These are phyloP conservation scores for Nyleta sp. DNA, from an alignment of 2,888 invertebrate species.

Conservation along the genomic window DNA sequence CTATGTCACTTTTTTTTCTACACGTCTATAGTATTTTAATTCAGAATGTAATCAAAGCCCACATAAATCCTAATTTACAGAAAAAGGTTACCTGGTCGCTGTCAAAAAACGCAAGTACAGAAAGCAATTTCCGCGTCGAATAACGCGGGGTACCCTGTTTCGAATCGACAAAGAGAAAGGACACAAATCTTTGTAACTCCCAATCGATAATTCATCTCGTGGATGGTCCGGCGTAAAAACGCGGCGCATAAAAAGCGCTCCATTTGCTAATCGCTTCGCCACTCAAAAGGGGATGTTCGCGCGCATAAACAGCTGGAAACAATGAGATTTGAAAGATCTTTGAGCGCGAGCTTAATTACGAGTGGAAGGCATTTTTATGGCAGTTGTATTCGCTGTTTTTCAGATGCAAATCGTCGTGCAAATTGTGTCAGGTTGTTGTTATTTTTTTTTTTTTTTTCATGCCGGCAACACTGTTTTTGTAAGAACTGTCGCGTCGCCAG, in stretches of 20 bases:
- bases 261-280: conserved; percentile 68
- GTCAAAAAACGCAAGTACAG: not conserved
- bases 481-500: not conserved
- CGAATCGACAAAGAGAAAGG: conserved; percentile 56
- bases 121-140: conserved; percentile 25
- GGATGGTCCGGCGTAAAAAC: conserved; percentile 62
- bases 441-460: not conserved
- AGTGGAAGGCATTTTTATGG: not conserved
- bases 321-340: conserved; percentile 39
- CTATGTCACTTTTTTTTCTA: too few species aligned
- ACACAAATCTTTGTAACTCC: conserved; percentile 53
- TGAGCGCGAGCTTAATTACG: conserved; percentile 23
- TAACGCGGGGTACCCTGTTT: conserved; percentile 29
- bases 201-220: conserved; percentile 67
- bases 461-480: not conserved
- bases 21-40: too few species aligned
- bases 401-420: not conserved
- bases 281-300: conserved; percentile 31
- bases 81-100: not conserved
- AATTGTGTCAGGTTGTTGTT: not conserved
- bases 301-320: conserved; percentile 41
- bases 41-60: too few species aligned
- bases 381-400: conserved; percentile 8
- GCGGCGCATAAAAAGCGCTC: conserved; percentile 62
- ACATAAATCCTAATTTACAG: too few species aligned